Evolutionary conservation across 2,797 vertebrate species (phyloP).

Genomic region (Sebastes alutus): DNA sequence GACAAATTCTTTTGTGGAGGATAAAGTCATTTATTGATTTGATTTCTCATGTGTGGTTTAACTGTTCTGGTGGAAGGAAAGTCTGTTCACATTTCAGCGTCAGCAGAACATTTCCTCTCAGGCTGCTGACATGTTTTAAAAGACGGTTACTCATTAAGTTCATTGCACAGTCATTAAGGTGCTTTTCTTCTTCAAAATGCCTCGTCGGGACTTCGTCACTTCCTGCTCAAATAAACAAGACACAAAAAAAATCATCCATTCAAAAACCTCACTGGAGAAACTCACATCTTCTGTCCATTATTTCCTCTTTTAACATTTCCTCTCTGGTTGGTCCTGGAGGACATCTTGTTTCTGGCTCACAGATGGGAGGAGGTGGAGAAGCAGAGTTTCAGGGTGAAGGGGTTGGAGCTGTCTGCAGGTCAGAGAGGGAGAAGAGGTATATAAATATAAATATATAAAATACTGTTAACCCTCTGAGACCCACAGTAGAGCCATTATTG

Average conservation of each 20-base stretch:
- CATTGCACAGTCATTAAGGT: background rate
- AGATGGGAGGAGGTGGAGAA: constrained; percentile 90
- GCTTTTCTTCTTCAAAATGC: background rate
- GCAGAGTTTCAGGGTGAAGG: constrained; percentile 91
- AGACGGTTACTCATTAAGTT: background rate
- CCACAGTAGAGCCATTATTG: too few relatives aligned
- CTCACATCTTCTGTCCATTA: background rate
- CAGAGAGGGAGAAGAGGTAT: background rate
- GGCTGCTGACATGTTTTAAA: background rate
- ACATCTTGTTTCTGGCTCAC: constrained; percentile 72
- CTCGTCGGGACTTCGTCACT: background rate
- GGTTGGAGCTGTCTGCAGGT: constrained; percentile 76
- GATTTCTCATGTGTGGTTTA: background rate
- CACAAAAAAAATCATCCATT: background rate
- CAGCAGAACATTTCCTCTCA: background rate
- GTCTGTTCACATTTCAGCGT: background rate
- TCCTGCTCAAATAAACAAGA: background rate
- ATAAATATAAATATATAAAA: background rate
- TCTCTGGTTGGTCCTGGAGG: background rate
- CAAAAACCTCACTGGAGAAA: background rate
- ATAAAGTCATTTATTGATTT: background rate
- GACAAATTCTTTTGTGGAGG: background rate
- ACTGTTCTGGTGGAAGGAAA: background rate
- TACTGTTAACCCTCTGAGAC: background rate
- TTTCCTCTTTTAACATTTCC: background rate